These are phyloP conservation scores for Paratilapia polleni DNA, from an alignment of 2,113 vertebrate species.

Conservation along the genomic window DNA sequence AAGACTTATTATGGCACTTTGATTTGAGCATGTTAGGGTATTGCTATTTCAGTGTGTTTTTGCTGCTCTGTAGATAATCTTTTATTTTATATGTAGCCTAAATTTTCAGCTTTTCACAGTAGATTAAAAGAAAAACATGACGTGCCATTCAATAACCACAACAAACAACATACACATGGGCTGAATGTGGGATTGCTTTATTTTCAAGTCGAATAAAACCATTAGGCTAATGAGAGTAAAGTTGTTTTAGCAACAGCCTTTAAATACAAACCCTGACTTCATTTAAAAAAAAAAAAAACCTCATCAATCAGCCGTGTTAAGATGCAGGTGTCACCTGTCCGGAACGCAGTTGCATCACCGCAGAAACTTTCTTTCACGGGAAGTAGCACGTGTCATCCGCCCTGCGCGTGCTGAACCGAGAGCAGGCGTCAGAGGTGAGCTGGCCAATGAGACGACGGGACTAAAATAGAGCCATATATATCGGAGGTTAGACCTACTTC, in stretches of 20 bases:
- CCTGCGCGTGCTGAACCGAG: background rate
- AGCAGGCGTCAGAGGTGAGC: constrained; percentile 56
- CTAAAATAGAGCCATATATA: constrained; percentile 83
- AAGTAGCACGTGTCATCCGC: constrained; percentile 1
- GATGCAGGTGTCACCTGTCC: background rate
- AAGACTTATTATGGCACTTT: background rate
- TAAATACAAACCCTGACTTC: background rate
- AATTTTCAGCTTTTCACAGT: background rate
- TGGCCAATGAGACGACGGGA: constrained; percentile 70
- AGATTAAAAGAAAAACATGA: background rate
- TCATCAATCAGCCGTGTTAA: background rate
- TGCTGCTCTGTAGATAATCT: background rate
- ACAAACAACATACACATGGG: background rate
- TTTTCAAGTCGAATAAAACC: background rate
- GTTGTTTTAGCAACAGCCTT: background rate
- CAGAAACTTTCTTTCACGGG: constrained; percentile 21
- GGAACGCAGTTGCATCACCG: background rate
- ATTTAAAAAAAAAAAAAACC: background rate
- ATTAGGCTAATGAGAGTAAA: background rate
- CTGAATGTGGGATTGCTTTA: background rate
- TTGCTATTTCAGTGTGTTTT: too few species aligned
- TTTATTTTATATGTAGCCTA: background rate
- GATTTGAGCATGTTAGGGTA: background rate
- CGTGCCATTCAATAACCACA: background rate
- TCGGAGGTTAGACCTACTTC: constrained; percentile 43